Percentiles rank a stretch among this genome's conserved stretches.
phyloP scores from a whole-genome alignment of 2,888 invertebrate genomes.

The Pristionchus japonicus region DNA sequence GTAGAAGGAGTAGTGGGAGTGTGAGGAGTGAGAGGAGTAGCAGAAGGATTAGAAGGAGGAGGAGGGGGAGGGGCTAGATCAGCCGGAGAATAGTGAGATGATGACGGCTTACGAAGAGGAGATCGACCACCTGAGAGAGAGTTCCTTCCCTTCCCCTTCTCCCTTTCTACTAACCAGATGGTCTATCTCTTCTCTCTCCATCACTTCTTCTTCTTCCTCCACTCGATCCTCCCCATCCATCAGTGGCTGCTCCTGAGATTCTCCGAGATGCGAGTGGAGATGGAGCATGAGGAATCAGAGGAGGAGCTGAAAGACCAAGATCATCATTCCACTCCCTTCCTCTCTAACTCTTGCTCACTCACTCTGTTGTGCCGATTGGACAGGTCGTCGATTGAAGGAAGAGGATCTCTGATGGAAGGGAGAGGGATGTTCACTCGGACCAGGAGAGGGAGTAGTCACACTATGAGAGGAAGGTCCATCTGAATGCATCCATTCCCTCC shows the following conservation, averaged over 20 bases:
- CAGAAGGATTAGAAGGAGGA: not conserved
- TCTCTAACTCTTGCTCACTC: not conserved
- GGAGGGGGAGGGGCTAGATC: not conserved
- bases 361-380: not conserved
- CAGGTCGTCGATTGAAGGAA: not conserved
- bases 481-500: not conserved
- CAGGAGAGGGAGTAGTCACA: not conserved
- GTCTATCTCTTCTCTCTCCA: conserved; percentile 28
- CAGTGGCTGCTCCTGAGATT: not conserved
- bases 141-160: not conserved
- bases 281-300: conserved; percentile 34
- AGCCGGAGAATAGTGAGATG: not conserved
- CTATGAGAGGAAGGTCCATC: not conserved
- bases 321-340: not conserved
- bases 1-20: conserved; percentile 1
- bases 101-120: conserved; percentile 4
- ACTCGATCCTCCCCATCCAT: conserved; percentile 26
- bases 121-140: not conserved
- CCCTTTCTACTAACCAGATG: not conserved
- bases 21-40: not conserved
- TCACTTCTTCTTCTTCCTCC: conserved; percentile 25
- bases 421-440: not conserved
- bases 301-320: not conserved
- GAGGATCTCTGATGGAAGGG: not conserved
- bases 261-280: not conserved